Base-by-base conservation (phyloP, 2,797 vertebrate species). In the Acropternis orthonyx region DNA sequence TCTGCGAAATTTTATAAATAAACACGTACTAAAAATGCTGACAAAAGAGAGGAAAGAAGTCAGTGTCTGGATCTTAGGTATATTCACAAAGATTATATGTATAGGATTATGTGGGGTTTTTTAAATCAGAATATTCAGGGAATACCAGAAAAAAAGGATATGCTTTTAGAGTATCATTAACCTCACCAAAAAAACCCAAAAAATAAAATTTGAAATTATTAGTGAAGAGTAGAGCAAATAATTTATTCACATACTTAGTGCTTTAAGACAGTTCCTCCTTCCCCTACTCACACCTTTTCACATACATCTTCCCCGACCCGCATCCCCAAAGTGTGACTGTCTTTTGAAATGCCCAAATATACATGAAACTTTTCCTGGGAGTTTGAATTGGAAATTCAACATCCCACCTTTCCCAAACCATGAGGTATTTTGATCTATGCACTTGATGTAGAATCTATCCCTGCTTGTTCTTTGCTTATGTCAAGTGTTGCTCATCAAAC, bases 301-400 rank as follows among this genome's bases (percentile, higher is more conserved):
- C 6, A 8, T 14, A 30, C 28, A 10, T 8, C 24, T 22, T 5
- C 23, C 8, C 10, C 20, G 12, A 7, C 21, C 4, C 0, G 22
- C 32, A 24, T 7, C 37, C 56, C 62, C 24, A 16, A 58, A 63
- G 1, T 63, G 1, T 37, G 15, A 71, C 18, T 10, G 21, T 56
- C 28, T 41, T 84, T 68, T 72, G 23, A 85, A 87, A 82, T 58
- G 4, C 8, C 32, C 21, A 32, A 59, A 48, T 37, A 22, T 3
- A 26, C 6, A 14, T 21, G 28, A 68, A 37, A 37, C 7, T 21
- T 74, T 63, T 68, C 14, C 19, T 34, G 24, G 3, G 12, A 69
- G 10, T 65, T 46, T 76, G 23, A 91, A 37, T 61, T 76, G 34
- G 11, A 62, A 85, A 59, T 69, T 41, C 71, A 63, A 13, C 49